Evolutionary conservation across 30 jellyfish, hydroid and myxozoan species (phyloP), one percentile per base, ranked within the genome.

Genomic region (Cassiopea xamachana): DNA sequence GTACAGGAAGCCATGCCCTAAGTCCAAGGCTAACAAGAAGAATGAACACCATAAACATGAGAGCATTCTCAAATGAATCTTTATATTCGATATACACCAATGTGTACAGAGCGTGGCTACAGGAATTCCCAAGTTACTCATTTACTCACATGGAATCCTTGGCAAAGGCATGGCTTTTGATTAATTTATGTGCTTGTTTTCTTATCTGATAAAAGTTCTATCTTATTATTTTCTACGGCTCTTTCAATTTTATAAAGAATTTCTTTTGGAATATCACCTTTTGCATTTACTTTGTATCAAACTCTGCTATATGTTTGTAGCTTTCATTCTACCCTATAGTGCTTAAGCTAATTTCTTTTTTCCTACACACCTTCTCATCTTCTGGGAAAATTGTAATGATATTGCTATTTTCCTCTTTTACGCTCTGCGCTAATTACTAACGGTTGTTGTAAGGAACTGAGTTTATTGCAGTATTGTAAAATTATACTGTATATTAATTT

Each of bases 51-150:
- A 49, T 93, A 12, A 80, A 84, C 60, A 79, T 88, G 88, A 15
- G 43, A 8, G 78, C 83, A 2, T 79, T 70, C 0, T 50, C 91
- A 15, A 73, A 84, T 43, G 97, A 88, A 1, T 58, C 95, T 1
- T 59, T 88, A 88, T 50, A 14, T 46, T 49, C 95, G n/a, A 50
- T 93, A 16, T 93, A 87, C 85, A 77, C 97, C 19, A 68, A 89
- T 70, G 81, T 77, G 43, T 93, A 79, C 84, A 85, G 88, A 79
- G 75, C 92, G 14, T 93, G 98, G 98, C 89, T 93, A 47, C 92
- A 89, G 64, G 94, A 85, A 59, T 93, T 88, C 87, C 91, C 97
- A 12, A 92, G 89, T 44, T 78, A 82, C 48, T 88, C 91, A 48
- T 77, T 93, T 44, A 92, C 96, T 0, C 91, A 83, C 46, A 87